Base-by-base conservation (phyloP, 2,888 invertebrate genomes). In the Lacanobia oleracea region DNA sequence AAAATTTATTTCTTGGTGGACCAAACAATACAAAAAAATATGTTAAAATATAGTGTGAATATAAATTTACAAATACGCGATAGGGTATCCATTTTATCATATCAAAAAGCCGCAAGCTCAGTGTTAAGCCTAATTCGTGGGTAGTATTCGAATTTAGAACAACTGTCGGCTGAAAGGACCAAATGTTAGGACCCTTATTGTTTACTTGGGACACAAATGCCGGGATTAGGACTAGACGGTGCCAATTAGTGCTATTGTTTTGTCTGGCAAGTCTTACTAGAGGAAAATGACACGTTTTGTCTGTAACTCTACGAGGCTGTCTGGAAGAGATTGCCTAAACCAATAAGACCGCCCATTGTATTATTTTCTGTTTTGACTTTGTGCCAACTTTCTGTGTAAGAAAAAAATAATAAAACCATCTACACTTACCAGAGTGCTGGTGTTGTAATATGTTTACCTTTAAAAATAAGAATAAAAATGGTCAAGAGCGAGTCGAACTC, bases 241-340 rank as follows among this genome's bases (percentile, higher is more conserved):
- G 59, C 54, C 63, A 77, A 80, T 77, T 77, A 77, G 67, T 60
- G 14, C 48, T 37, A 59, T 62, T 59, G 27, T 75, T 74, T 63
- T 21, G 56, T 75, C 48, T 61, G 73, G 40, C 18, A 48, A 72
- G 33, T 14, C 23, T 54, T 56, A 62, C 21, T 10, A 33, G 27
- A 16, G 1, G 61, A 51, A 45, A 78, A 48, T 48, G 9, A n/a
- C 40, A 63, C 27, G 40, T 63, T 59, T 59, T 40, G 57, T 53
- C 57, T 51, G 23, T 23, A 21, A 45, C 18, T 53, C 3, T 14
- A 37, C 5, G 37, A 78, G 37, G 50, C 54, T 77, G 54, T 61
- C 78, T 56, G 43, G 14, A 61, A 2, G 14, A 56, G 54, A 56
- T 48, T 72, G 43, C 27, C 10, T 57, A 72, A 72, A 27, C 77